Evolutionary conservation across 2,113 vertebrate genomes (phyloP).

Genomic region (Dipodomys merriami): DNA sequence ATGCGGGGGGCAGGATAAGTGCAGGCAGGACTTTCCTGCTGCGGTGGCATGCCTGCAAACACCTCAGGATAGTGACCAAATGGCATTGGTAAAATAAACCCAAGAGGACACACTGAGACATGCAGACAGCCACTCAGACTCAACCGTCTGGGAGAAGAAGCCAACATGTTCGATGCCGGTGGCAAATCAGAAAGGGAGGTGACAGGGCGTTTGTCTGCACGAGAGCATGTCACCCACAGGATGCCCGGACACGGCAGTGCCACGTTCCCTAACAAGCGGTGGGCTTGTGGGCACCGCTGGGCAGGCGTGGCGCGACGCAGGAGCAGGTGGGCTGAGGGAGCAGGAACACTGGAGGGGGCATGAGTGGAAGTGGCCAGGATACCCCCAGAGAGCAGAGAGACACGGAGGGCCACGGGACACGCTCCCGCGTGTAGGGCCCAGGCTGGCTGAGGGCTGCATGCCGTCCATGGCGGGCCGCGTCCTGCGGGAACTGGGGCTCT

Average conservation of each 20-base stretch:
- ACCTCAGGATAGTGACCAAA: rapidly evolving
- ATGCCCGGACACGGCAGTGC: no score
- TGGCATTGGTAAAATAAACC: neutral
- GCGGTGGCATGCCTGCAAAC: neutral
- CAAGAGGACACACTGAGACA: neutral
- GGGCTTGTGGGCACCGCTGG: neutral
- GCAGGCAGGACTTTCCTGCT: rapidly evolving
- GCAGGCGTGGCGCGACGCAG: rapidly evolving
- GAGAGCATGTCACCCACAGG: rapidly evolving
- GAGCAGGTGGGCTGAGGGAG: neutral
- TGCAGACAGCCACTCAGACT: neutral
- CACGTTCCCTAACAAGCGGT: rapidly evolving
- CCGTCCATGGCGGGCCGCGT: no score
- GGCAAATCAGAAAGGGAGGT: no score
- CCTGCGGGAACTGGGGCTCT: no score
- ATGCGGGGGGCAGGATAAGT: neutral
- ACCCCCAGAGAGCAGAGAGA: neutral
- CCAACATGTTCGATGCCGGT: rapidly evolving
- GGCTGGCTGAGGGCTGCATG: no score
- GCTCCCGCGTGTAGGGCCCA: neutral
- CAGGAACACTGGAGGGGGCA: no score
- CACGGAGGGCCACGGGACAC: rapidly evolving
- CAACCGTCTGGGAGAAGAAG: rapidly evolving
- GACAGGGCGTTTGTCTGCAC: neutral
- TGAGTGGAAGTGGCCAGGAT: rapidly evolving